Conservation (phyloP, 1,140 invertebrate genomes). For the Caenorhabditis brenneri region DNA sequence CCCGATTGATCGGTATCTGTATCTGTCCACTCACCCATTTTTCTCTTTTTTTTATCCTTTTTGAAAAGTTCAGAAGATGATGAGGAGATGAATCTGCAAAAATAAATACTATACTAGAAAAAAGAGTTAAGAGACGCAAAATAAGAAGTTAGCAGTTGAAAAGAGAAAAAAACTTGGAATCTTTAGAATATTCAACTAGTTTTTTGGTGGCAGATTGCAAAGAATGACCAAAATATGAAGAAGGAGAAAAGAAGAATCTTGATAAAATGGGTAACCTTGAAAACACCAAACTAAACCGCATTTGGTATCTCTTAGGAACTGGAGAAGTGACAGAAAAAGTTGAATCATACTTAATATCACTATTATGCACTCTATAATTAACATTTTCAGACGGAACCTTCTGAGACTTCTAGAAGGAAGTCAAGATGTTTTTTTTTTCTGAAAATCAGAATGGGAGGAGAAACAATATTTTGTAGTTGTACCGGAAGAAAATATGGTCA, state of each 20-base stretch:
- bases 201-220: neutral
- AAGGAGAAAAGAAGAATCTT: neutral
- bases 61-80: neutral
- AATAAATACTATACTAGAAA: too few relatives aligned
- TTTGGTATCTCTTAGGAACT: too few relatives aligned
- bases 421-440: too few relatives aligned
- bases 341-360: too few relatives aligned
- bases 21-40: conserved; percentile 1
- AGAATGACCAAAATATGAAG: neutral
- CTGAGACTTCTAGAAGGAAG: too few relatives aligned
- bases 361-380: too few relatives aligned
- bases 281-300: neutral
- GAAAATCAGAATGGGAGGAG: too few relatives aligned
- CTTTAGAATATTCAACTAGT: neutral
- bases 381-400: too few relatives aligned
- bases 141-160: neutral
- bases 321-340: too few relatives aligned
- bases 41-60: neutral
- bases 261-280: neutral
- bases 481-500: too few relatives aligned
- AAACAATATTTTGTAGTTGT: too few relatives aligned
- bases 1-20: neutral
- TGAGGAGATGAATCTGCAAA: neutral
- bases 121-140: neutral
- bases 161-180: neutral